phyloP scores from a whole-genome alignment of 2,888 invertebrate species.

The Hanleya hanleyi region DNA sequence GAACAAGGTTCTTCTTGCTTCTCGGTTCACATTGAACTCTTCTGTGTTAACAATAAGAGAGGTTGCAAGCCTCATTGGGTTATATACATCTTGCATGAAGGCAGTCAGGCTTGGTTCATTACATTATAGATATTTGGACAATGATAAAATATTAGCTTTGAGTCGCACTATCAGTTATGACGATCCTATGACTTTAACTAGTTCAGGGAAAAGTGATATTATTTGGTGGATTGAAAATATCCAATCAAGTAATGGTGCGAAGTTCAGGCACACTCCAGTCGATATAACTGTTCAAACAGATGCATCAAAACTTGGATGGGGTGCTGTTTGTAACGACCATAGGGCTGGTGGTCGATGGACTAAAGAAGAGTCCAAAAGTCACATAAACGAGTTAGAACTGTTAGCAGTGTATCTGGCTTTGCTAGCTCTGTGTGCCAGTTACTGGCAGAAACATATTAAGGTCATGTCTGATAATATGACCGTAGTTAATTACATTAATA shows the following conservation, averaged over 20 bases:
- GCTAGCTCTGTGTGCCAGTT: not conserved
- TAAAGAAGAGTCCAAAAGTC: not conserved
- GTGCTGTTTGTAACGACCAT: too few relatives aligned
- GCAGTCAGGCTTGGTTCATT: too few relatives aligned
- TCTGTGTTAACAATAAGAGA: not conserved
- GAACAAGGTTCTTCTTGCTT: not conserved
- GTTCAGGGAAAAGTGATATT: not conserved
- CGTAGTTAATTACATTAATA: not conserved
- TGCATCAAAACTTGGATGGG: constrained; percentile 1
- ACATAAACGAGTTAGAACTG: constrained; percentile 5
- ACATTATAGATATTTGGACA: not conserved
- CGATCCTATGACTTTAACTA: not conserved
- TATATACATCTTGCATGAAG: too few relatives aligned
- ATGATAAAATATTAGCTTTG: not conserved
- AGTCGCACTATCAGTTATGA: not conserved
- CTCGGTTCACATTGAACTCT: not conserved
- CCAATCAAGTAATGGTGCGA: not conserved
- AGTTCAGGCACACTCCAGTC: not conserved
- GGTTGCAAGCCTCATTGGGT: not conserved
- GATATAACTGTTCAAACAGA: not conserved
- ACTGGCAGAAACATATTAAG: not conserved
- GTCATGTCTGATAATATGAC: not conserved
- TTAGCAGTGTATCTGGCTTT: not conserved
- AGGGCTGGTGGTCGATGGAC: not conserved
- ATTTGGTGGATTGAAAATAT: not conserved